Conservation (phyloP, 2,888 invertebrate genomes). For the Hololepta plana region DNA sequence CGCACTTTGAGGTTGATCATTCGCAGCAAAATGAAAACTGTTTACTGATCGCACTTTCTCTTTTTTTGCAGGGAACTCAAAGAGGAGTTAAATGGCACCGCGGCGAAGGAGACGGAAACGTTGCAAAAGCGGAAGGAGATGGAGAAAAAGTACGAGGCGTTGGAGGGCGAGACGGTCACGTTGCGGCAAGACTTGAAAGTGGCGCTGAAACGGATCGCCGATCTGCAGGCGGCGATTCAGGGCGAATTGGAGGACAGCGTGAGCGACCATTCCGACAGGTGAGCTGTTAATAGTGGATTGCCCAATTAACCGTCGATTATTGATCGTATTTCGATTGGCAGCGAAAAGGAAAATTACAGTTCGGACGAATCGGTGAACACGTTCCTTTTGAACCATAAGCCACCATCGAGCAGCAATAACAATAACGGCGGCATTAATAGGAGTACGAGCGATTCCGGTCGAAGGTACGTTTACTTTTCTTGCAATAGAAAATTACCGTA, state of each 20-base stretch:
- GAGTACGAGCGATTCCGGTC: no score
- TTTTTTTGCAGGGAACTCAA: slow-evolving; percentile 42
- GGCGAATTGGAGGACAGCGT: slow-evolving; percentile 57
- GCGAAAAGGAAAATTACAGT: slow-evolving; percentile 45
- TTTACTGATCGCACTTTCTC: background rate
- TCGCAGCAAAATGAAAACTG: no score
- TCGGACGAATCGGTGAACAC: slow-evolving; percentile 47
- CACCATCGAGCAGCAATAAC: no score
- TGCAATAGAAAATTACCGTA: no score
- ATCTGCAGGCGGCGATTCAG: slow-evolving; percentile 83
- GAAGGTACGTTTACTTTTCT: no score
- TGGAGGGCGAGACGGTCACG: slow-evolving; percentile 51
- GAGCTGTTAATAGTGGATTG: no score
- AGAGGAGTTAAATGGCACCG: slow-evolving; percentile 55
- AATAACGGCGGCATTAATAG: no score
- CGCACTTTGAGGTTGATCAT: slow-evolving; percentile 42
- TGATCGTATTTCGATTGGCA: slow-evolving; percentile 20
- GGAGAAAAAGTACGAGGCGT: slow-evolving; percentile 52
- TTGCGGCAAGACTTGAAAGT: slow-evolving; percentile 68
- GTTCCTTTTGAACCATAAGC: slow-evolving; percentile 41
- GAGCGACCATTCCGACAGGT: slow-evolving; percentile 51
- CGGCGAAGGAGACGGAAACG: slow-evolving; percentile 59
- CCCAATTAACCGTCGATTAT: background rate
- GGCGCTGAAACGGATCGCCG: slow-evolving; percentile 76
- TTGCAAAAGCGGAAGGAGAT: slow-evolving; percentile 54